Evolutionary conservation across 2,888 invertebrate species (phyloP), one percentile per base, ranked within the genome.

Genomic region (Papilio elwesi): DNA sequence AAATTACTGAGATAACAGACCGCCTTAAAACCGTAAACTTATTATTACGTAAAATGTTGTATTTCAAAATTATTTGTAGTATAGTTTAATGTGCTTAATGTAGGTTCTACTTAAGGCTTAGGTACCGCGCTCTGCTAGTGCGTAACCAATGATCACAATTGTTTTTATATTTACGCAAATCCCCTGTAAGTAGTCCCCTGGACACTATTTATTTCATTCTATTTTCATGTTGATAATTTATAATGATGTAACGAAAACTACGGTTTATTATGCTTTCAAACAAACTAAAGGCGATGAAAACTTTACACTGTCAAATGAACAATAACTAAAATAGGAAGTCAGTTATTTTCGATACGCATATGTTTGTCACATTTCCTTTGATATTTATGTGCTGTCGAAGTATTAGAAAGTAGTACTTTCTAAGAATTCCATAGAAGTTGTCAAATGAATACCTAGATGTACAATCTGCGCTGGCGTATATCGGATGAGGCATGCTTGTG

Each of bases 391-490:
- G 59, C 26, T 66, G 64, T 63, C 76, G 81, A 81, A 80, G 80
- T 80, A 80, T 84, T 88, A 85, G 90, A 91, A 90, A 90, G 89
- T 84, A 80, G 75, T 78, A 79, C 83, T 90, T 90, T 90, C 89
- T 80, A 79, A 81, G 89, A 90, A 89, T 76, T 73, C 76, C 73
- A 78, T 77, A 79, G 81, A 78, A 78, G 81, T 76, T 78, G 82
- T 78, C 83, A 85, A 86, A 88, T 87, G 86, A 87, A 88, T 87
- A 85, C 85, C 77, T 80, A 80, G 79, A 43, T 0, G 82, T 81
- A 82, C 83, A 47, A 70, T n/a, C 36, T 82, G 79, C 81, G 82
- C 80, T 79, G 80, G 82, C 79, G 83, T 83, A 87, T 88, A 85
- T 87, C 83, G 79, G 88, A 90, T 90, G 89, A 86, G 83, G 85